A percentile compares a stretch with the other conserved stretches of the same genome.
These are phyloP conservation scores for Escarpia spicata DNA, from an alignment of 2,888 invertebrate genomes.

Conservation along the genomic window DNA sequence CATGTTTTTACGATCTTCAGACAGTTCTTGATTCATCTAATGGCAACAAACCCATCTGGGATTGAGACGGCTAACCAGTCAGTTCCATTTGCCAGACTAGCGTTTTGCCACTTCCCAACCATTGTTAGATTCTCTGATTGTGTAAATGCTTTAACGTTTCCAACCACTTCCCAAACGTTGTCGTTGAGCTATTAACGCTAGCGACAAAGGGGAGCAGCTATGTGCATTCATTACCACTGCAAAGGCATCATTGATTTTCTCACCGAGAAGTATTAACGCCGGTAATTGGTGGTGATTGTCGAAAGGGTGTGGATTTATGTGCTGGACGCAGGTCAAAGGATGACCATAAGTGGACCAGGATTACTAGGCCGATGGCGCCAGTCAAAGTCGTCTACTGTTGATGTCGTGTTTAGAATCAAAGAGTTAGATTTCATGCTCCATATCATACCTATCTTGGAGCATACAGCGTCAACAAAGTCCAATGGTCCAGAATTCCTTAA, in stretches of 20 bases:
- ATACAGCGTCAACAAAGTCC: no score
- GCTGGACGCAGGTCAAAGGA: not conserved
- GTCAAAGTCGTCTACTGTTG: not conserved
- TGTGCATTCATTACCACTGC: not conserved
- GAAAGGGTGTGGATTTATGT: not conserved
- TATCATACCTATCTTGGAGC: no score
- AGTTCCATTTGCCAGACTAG: not conserved
- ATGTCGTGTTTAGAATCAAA: not conserved
- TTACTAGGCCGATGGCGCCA: not conserved
- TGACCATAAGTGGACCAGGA: not conserved
- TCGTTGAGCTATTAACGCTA: not conserved
- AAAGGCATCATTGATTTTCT: not conserved
- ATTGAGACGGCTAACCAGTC: not conserved
- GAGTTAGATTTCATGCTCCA: no score
- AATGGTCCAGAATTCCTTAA: no score
- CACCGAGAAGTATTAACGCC: not conserved
- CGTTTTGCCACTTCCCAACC: not conserved
- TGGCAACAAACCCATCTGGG: not conserved
- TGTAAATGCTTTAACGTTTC: not conserved
- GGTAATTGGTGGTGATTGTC: conserved; percentile 12
- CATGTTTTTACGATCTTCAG: no score
- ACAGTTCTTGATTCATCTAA: no score
- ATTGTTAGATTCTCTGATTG: not conserved
- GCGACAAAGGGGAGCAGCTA: not conserved
- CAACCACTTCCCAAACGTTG: not conserved